Evolutionary conservation across 1,140 invertebrate species (phyloP).

Genomic region (Orussus abietinus): DNA sequence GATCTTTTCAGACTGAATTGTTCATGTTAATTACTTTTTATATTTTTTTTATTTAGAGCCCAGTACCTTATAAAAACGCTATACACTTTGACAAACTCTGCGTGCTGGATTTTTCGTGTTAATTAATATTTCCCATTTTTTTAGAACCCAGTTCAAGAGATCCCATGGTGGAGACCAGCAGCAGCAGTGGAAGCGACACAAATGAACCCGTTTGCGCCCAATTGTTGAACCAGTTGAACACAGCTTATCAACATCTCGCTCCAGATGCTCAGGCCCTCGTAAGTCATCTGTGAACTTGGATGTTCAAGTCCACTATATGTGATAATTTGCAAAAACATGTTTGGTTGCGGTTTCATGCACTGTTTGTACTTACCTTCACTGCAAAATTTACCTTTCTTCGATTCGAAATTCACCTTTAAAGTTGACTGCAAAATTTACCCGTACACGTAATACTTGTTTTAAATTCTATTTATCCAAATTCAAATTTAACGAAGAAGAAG

Average conservation of each 20-base stretch:
- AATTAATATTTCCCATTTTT: conserved; percentile 19
- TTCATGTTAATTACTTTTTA: no score
- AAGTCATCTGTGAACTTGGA: no score
- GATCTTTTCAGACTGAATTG: no score
- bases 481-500: no score
- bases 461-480: no score
- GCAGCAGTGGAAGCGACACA: conserved; percentile 45
- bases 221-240: conserved; percentile 48
- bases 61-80: no score
- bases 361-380: conserved; percentile 22
- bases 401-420: conserved; percentile 2
- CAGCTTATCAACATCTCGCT: conserved; percentile 50
- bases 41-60: no score
- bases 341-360: conserved; percentile 18
- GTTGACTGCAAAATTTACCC: neutral
- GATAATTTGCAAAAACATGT: neutral
- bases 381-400: conserved; percentile 1
- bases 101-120: no score
- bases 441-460: neutral
- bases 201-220: conserved; percentile 51
- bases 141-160: conserved; percentile 49
- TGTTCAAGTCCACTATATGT: no score
- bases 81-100: no score
- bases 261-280: conserved; percentile 51
- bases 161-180: conserved; percentile 50